These are phyloP conservation scores for Augochlora pura DNA, from an alignment of 1,140 invertebrate species.

Conservation along the genomic window DNA sequence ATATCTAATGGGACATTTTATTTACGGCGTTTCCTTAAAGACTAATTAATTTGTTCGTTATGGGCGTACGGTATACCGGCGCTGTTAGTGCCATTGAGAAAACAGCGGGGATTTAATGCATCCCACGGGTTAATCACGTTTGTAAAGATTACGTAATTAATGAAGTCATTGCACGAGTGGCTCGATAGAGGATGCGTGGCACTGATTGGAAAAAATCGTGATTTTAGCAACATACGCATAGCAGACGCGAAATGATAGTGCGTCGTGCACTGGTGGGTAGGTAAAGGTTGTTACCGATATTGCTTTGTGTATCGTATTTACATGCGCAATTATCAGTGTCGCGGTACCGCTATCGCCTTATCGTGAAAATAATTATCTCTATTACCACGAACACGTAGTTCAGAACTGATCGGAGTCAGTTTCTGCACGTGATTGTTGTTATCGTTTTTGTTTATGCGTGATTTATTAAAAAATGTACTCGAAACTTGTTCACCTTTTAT, in stretches of 20 bases:
- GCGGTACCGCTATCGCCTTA: neutral
- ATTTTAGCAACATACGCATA: neutral
- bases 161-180: no score
- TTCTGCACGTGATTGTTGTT: neutral
- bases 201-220: neutral
- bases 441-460: neutral
- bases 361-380: slow-evolving; percentile 14
- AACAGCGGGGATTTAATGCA: neutral
- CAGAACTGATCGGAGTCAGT: neutral
- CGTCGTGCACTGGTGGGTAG: slow-evolving; percentile 1
- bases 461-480: no score
- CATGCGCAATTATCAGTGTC: neutral
- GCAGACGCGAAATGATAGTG: slow-evolving; percentile 5
- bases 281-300: slow-evolving; percentile 21
- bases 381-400: neutral
- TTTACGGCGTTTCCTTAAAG: neutral
- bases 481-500: no score
- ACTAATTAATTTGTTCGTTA: neutral
- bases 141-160: no score
- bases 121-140: no score
- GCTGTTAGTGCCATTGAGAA: neutral
- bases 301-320: neutral
- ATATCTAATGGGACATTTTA: neutral
- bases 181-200: neutral
- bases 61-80: no score